Evolutionary conservation across 2,113 vertebrate species (phyloP), one percentile per base, ranked within the genome.

Genomic region (Maccullochella peelii): DNA sequence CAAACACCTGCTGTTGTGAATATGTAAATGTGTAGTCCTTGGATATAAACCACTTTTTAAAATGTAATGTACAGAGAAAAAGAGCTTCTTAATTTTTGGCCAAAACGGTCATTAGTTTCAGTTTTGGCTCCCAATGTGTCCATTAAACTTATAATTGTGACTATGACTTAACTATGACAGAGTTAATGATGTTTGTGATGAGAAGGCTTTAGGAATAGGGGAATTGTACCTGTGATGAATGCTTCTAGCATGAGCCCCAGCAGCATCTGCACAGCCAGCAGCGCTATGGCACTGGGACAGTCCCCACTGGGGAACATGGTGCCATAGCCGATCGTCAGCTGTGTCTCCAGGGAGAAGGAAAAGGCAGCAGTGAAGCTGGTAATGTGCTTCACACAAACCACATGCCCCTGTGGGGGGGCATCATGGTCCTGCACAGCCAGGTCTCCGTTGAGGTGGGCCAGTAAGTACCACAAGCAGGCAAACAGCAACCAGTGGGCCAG

Each of bases 231-330:
- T 97, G 98, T 99, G 88, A 99, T 98, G 94, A 99, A 97, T 54
- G 98, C 98, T 88, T 99, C 98, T 86, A 98, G 91, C 98, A 99
- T 99, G 85, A 99, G 97, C 50, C 98, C 98, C 86, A 99, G 95
- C 74, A 99, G 94, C 98, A 99, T 99, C 94, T 99, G 98, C 88
- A 98, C 96, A 40, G 98, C 97, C 65, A 99, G 96, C 78, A 99
- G 95, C 3, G 97, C 97, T 25, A 99, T 98, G 54, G 97, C 98
- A 72, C 97, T 97, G 52, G 97, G 97, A 88, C 98, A 99, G 77
- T 99, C 97, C 68, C 98, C 97, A 4, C 97, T 99, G 75, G 98
- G 98, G 88, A 97, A 99, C 98, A 99, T 99, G 85, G 97, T 99
- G 80, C 98, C 98, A 0, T 99, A 99, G 66, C 98, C 98, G 27